Base-by-base conservation (phyloP, 1,140 invertebrate genomes). In the Diploscapter pachys region DNA sequence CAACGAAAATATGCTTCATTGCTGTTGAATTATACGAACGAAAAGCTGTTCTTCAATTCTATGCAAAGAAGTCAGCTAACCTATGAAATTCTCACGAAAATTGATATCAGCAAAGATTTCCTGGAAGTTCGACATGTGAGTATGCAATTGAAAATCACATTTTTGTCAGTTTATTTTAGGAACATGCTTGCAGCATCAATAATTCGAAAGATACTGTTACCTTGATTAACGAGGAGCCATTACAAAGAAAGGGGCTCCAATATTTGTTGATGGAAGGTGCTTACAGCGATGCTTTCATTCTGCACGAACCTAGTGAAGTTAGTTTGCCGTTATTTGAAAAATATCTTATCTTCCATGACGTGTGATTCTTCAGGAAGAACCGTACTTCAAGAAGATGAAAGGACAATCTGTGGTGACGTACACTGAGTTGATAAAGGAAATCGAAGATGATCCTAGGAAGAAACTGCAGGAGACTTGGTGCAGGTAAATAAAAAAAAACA, bases 231-330 rank as follows among this genome's bases (percentile, higher is more conserved):
- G 68, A 71, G 54, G 75, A 76, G 56, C 69, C 61, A 48, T 61
- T 76, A 65, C 65, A 65, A 49, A 49, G 75, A 52, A 71, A 72
- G 48, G 75, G 75, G 55, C 54, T 76, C n/a, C 56, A 62, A 8
- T 76, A 52, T 53, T 48, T 76, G 9, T 53, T 76, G 62, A 71
- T 76, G 69, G 55, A 73, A 49, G 70, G 72, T 50, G 70, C 70
- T 13, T 76, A 76, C 59, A 59, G 67, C 51, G 62, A 54, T 31
- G 69, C 63, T 2, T 76, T 76, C 50, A 69, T 76, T n/a, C 62
- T 71, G 4, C 67, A 76, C 63, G 66, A 74, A 31, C 73, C 73
- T 4, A 74, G 73, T n/a, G 64, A 74, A 51, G 68, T 70, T 4
- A 67, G 55, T 59, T 48, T 52, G 3, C 50, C 6, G 49, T 55